Evolutionary conservation across 2,113 vertebrate species (phyloP), one percentile per base, ranked within the genome.

Genomic region (Noturus placidus): DNA sequence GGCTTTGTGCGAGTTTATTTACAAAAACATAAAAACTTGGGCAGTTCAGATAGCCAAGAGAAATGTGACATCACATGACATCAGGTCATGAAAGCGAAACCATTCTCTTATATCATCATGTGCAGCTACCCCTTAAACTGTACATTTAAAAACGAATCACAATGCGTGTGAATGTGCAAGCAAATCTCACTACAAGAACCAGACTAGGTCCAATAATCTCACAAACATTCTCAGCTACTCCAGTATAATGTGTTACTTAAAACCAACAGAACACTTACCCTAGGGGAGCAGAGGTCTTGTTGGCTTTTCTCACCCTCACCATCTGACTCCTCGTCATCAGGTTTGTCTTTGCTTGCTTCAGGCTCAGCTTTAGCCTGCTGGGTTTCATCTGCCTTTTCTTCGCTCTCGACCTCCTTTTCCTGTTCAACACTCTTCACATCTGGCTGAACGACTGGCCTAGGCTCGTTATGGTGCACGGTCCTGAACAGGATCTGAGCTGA

Each of bases 401-500:
- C 94, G 56, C 91, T 91, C 20, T 93, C 92, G 3, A 35, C 89
- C 87, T 93, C 92, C 57, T 92, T 91, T 78, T 96, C 95, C 85
- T 92, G 91, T 90, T 95, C 94, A 83, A 90, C 89, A 82, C 85
- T 92, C 19, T 85, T 82, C 65, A 93, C 91, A 88, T 93, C 93
- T 38, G 80, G 82, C 87, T 94, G 91, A 80, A 93, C 67, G 94
- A 95, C 93, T 89, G 96, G 94, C 86, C 97, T 94, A 91, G 97
- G 96, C 81, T 99, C 95, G 94, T 98, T 98, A 93, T 99, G 98
- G 84, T 99, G 98, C 94, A 99, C 96, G 87, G 98, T 99, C 93
- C 98, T 96, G 90, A 99, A 99, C 86, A 96, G 96, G 95, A 99
- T 99, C 92, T 94, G 94, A 92, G 97, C 97, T 11, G 98, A 99